Evolutionary conservation across 1,140 invertebrate species (phyloP), one percentile per base, ranked within the genome.

Genomic region (Tenebrio molitor): DNA sequence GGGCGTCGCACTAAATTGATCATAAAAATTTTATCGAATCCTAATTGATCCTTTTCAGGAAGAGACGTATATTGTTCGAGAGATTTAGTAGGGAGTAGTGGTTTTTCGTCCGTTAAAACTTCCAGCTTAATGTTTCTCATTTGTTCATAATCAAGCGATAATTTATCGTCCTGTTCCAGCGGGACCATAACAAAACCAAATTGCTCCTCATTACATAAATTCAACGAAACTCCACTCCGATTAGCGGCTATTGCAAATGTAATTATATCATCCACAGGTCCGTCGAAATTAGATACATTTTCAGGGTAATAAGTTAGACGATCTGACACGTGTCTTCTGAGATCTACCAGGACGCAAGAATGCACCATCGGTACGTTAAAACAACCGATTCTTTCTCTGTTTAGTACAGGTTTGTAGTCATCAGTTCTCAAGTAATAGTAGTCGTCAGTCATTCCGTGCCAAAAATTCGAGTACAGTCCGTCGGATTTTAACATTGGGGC

Each of bases 401-500:
- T 87, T 44, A 96, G 83, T 41, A 98, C 96, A 0, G 90, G 89
- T 76, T 91, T 89, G 79, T 98, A 99, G 64, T 94, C 91, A 6
- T 95, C 91, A 0, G 95, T 95, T 81, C 96, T 86, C 53, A 89
- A 82, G 81, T 99, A 99, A 82, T 97, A 99, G 82, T 93, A 96
- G 71, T 95, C 87, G 2, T 90, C 84, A 0, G 91, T 90, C 93
- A 98, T 97, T 7, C 93, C 96, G 77, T 93, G 91, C 97, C 97
- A 99, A 84, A 96, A 99, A 83, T 99, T 99, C 12, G 95, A 96
- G 83, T 98, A 98, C 21, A 95, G 84, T 14, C 93, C 91, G 79
- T 95, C 91, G 0, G 95, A 94, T 71, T 90, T 88, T 3, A 98
- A 83, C 89, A 97, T 91, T 10, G 97, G 97, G 0, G 95, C 92